phyloP scores from a whole-genome alignment of 2,113 vertebrate species.

The Oryzias javanicus region DNA sequence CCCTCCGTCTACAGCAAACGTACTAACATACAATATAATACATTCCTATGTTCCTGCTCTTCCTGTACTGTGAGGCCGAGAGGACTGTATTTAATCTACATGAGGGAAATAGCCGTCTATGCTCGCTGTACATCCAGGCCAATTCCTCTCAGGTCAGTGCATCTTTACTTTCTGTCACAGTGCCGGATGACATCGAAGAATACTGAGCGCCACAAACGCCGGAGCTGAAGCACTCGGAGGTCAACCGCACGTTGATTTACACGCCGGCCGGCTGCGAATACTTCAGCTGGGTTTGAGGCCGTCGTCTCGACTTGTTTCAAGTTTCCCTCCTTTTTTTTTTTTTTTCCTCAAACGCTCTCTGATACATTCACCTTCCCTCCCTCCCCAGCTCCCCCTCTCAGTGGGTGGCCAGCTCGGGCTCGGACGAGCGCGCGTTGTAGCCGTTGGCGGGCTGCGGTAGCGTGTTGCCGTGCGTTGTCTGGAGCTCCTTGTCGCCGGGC shows the following conservation, averaged over 20 bases:
- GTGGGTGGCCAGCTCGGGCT: conserved; percentile 65
- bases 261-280: conserved; percentile 33
- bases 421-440: conserved; percentile 65
- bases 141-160: conserved; percentile 65
- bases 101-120: conserved; percentile 53
- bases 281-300: conserved; percentile 55
- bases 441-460: conserved; percentile 72
- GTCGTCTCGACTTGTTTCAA: conserved; percentile 50
- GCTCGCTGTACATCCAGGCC: conserved; percentile 65
- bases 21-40: conserved; percentile 80
- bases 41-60: conserved; percentile 73
- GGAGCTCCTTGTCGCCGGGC: conserved; percentile 46
- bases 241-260: conserved; percentile 27
- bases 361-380: conserved; percentile 56
- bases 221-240: conserved; percentile 44
- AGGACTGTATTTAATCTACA: conserved; percentile 67
- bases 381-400: conserved; percentile 45
- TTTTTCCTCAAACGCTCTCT: conserved; percentile 54
- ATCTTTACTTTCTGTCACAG: conserved; percentile 56
- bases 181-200: conserved; percentile 61
- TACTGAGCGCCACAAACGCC: conserved; percentile 43
- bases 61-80: conserved; percentile 54
- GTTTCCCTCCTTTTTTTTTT: conserved; percentile 36
- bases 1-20: conserved; percentile 71
- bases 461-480: conserved; percentile 37